Conservation (phyloP, 2,113 vertebrate species). For the Dipodomys ordii region DNA sequence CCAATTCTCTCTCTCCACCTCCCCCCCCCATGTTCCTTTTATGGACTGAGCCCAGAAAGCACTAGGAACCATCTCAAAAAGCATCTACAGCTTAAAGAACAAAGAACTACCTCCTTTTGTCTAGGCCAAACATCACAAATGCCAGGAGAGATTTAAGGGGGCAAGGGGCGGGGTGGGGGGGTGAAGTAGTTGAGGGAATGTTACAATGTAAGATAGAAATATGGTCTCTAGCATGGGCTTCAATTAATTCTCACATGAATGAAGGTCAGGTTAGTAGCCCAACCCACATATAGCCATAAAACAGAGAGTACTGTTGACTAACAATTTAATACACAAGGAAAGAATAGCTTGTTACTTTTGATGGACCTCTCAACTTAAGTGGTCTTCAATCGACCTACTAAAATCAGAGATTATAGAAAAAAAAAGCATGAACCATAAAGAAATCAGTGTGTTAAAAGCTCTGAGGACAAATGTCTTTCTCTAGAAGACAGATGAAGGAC, state of each 20-base stretch:
- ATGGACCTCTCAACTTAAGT: neutral
- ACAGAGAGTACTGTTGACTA: neutral
- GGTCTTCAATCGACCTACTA: neutral
- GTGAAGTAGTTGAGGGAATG: neutral
- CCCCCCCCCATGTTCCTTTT: neutral
- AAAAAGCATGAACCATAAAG: neutral
- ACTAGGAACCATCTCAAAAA: neutral
- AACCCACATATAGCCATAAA: neutral
- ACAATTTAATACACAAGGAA: neutral
- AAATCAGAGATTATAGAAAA: neutral
- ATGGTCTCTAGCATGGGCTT: neutral
- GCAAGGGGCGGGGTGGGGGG: neutral
- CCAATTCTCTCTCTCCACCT: too few relatives aligned
- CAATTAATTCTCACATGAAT: constrained; percentile 19
- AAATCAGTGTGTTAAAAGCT: neutral
- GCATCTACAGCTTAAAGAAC: neutral
- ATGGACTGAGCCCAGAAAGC: neutral
- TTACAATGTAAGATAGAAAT: neutral
- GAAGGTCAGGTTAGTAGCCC: neutral
- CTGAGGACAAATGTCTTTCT: neutral
- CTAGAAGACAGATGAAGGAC: neutral
- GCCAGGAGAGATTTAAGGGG: neutral
- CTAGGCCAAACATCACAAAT: neutral
- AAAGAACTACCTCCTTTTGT: neutral
- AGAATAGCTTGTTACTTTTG: neutral